Evolutionary conservation across 2,797 vertebrate genomes (phyloP).

Genomic region (Nasua narica): DNA sequence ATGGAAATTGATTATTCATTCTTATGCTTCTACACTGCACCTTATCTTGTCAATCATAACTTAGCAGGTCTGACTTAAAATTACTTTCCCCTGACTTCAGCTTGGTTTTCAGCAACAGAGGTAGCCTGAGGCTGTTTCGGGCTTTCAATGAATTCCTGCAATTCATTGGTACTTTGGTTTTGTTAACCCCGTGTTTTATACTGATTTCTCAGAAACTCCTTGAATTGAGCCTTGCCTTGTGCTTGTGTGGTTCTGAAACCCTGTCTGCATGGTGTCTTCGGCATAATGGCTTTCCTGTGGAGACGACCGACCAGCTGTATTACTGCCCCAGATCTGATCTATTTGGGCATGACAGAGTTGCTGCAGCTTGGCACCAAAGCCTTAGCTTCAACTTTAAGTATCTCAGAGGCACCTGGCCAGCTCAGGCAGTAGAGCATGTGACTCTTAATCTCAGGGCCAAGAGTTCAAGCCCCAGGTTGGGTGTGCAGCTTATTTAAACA

Average conservation of each 20-base stretch:
- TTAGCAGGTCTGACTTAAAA: background rate
- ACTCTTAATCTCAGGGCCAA: no score
- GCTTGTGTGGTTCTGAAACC: background rate
- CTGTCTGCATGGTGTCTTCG: background rate
- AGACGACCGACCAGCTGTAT: accelerated
- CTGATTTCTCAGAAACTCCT: background rate
- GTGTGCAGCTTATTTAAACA: background rate
- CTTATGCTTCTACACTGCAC: background rate
- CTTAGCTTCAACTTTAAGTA: background rate
- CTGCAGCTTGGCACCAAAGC: background rate
- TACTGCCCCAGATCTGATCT: background rate
- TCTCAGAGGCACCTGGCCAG: background rate
- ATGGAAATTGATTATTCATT: background rate
- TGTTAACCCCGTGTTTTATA: background rate
- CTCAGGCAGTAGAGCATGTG: background rate
- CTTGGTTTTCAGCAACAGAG: background rate
- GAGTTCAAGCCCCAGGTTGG: background rate
- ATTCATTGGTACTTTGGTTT: background rate
- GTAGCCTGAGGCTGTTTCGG: background rate
- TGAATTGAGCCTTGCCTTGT: background rate
- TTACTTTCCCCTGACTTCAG: background rate
- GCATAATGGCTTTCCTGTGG: background rate
- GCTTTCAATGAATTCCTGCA: background rate
- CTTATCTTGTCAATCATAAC: background rate
- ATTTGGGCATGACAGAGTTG: no score